Evolutionary conservation across 2,888 invertebrate species (phyloP).

Genomic region (Morpho achilles): DNA sequence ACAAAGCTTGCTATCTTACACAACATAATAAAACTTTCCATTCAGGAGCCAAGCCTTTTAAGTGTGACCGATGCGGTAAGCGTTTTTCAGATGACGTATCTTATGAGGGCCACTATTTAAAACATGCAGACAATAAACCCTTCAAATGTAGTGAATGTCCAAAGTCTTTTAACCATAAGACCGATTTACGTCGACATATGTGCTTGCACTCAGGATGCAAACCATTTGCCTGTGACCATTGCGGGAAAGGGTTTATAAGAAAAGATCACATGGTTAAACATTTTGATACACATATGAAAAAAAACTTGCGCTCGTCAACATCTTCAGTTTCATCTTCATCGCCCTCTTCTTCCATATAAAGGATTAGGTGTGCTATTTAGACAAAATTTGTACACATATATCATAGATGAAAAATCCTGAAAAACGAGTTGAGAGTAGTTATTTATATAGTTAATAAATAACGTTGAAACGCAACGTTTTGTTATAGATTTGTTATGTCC

Average conservation of each 20-base stretch:
- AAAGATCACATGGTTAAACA: constrained; percentile 96
- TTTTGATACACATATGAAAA: constrained; percentile 87
- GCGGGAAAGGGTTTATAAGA: constrained; percentile 92
- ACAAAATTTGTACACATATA: constrained; percentile 41
- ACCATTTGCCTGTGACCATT: constrained; percentile 89
- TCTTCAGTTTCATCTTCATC: constrained; percentile 45
- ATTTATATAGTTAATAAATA: constrained; percentile 36
- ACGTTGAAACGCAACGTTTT: constrained; percentile 34
- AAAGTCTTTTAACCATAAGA: constrained; percentile 94
- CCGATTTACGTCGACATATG: constrained; percentile 91
- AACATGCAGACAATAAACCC: constrained; percentile 90
- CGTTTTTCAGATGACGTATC: constrained; percentile 85
- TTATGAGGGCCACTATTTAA: constrained; percentile 86
- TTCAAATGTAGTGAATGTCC: constrained; percentile 92
- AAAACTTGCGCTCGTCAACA: constrained; percentile 60
- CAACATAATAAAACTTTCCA: constrained; percentile 95
- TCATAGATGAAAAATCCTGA: constrained; percentile 35
- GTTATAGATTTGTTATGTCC: constrained; percentile 36
- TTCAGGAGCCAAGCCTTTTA: constrained; percentile 90
- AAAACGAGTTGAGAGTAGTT: constrained; percentile 34
- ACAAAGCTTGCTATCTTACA: constrained; percentile 91
- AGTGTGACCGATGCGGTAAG: constrained; percentile 92
- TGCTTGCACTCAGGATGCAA: constrained; percentile 92
- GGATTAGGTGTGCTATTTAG: constrained; percentile 18
- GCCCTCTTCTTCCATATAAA: constrained; percentile 40